A percentile compares a stretch with the other conserved stretches of the same genome.
phyloP scores from a whole-genome alignment of 2,888 invertebrate genomes.

The Scaptomyza caliginosa region DNA sequence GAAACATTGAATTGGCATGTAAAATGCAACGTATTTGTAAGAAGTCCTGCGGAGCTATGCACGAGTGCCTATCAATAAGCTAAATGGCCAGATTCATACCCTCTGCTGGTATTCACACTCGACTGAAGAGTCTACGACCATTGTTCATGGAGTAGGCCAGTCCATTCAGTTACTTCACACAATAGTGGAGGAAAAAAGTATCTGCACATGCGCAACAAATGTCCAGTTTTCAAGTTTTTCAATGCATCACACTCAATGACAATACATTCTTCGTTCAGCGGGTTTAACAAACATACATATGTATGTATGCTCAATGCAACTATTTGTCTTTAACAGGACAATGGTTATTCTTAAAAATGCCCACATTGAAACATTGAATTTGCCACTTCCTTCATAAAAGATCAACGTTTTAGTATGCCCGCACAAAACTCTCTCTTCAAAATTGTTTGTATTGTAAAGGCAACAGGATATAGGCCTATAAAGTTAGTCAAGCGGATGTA shows the following conservation, averaged over 20 bases:
- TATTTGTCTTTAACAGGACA: slow-evolving; percentile 22
- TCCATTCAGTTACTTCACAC: slow-evolving; percentile 62
- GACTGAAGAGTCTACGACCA: slow-evolving; percentile 56
- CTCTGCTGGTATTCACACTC: slow-evolving; percentile 68
- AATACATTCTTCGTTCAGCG: slow-evolving; percentile 15
- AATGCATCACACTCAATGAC: slow-evolving; percentile 18
- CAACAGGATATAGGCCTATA: background rate
- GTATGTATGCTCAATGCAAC: slow-evolving; percentile 7
- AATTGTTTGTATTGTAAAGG: background rate
- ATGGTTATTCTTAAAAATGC: slow-evolving; percentile 10
- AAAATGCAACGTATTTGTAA: slow-evolving; percentile 64
- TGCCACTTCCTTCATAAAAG: slow-evolving; percentile 4
- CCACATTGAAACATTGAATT: slow-evolving; percentile 10
- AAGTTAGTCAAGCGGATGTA: background rate
- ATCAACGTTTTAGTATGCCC: background rate
- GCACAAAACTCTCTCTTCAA: background rate
- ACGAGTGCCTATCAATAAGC: slow-evolving; percentile 66
- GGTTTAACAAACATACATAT: slow-evolving; percentile 18
- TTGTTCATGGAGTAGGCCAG: slow-evolving; percentile 64
- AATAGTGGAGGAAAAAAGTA: slow-evolving; percentile 42
- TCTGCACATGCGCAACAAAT: slow-evolving; percentile 71
- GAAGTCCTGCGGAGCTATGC: slow-evolving; percentile 71
- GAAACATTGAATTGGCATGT: slow-evolving; percentile 69
- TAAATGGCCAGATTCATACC: slow-evolving; percentile 37
- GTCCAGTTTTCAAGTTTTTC: slow-evolving; percentile 40